These are phyloP conservation scores for Petrocephalus zakoni DNA, from an alignment of 2,113 vertebrate genomes.

Conservation along the genomic window DNA sequence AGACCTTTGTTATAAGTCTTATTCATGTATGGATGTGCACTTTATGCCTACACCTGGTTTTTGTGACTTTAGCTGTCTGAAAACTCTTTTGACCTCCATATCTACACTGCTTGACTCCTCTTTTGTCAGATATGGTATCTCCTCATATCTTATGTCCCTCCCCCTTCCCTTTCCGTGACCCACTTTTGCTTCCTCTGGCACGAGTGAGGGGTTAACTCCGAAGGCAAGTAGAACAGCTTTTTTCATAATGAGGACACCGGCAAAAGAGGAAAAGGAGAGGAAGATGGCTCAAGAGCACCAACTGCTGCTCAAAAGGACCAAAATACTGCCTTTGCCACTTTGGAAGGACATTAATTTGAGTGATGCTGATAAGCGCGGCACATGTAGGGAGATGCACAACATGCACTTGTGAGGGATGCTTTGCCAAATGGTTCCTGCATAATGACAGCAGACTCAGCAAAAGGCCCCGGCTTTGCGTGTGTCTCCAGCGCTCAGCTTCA, in stretches of 20 bases:
- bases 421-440: not conserved
- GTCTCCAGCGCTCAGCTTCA: not conserved
- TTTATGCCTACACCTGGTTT: not conserved
- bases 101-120: not conserved
- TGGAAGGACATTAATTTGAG: not conserved
- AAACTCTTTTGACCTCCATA: not conserved
- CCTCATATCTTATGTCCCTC: not conserved
- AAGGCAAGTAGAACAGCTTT: constrained; percentile 56
- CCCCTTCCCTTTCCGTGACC: constrained; percentile 44
- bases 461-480: not conserved
- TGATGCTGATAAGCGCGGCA: not conserved
- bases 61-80: not conserved
- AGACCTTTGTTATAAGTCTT: constrained; percentile 39
- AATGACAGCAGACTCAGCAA: not conserved
- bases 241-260: constrained; percentile 53
- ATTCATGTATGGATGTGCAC: not conserved
- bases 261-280: not conserved
- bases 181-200: constrained; percentile 44
- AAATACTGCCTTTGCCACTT: not conserved
- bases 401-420: not conserved
- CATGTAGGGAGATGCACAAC: not conserved
- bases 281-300: constrained; percentile 28
- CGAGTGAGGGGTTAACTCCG: constrained; percentile 48
- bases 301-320: constrained; percentile 26
- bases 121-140: constrained; percentile 3